Evolutionary conservation across 2,113 vertebrate species (phyloP).

Genomic region (Anguilla rostrata): DNA sequence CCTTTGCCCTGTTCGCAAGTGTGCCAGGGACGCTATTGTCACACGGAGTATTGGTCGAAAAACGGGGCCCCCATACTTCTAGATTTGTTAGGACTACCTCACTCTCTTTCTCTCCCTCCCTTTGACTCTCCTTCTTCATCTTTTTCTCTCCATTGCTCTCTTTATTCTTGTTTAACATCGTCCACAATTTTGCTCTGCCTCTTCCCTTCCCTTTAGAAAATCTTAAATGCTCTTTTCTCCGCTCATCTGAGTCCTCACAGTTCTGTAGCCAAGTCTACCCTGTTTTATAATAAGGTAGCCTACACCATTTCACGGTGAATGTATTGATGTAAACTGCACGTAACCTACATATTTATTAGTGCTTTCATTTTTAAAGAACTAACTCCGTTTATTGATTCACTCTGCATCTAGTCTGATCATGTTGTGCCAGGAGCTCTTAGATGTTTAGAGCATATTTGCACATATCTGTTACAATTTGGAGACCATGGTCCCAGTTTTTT

Average conservation of each 20-base stretch:
- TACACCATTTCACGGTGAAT: not conserved
- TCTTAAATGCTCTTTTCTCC: constrained; percentile 24
- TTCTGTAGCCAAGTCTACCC: constrained; percentile 21
- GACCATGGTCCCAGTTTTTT: no score
- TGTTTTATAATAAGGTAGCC: constrained; percentile 7
- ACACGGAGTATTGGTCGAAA: constrained; percentile 46
- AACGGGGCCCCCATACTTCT: constrained; percentile 41
- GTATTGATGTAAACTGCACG: not conserved
- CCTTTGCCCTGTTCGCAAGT: constrained; percentile 58
- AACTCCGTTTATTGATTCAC: no score
- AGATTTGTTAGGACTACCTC: constrained; percentile 50
- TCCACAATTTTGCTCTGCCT: not conserved
- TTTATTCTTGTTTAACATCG: constrained; percentile 22
- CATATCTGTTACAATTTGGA: not conserved
- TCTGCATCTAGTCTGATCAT: no score
- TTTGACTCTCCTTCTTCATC: constrained; percentile 6
- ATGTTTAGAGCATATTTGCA: not conserved
- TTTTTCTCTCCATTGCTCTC: constrained; percentile 31
- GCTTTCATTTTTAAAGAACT: not conserved
- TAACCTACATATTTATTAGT: not conserved
- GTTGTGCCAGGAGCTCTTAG: no score
- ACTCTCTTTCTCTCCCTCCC: constrained; percentile 12
- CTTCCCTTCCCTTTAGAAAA: not conserved
- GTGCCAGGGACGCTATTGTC: constrained; percentile 51
- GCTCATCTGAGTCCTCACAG: constrained; percentile 24